Conservation (phyloP, 30 jellyfish, hydroid and myxozoan genomes). For the Pseudorhiza aurosa region DNA sequence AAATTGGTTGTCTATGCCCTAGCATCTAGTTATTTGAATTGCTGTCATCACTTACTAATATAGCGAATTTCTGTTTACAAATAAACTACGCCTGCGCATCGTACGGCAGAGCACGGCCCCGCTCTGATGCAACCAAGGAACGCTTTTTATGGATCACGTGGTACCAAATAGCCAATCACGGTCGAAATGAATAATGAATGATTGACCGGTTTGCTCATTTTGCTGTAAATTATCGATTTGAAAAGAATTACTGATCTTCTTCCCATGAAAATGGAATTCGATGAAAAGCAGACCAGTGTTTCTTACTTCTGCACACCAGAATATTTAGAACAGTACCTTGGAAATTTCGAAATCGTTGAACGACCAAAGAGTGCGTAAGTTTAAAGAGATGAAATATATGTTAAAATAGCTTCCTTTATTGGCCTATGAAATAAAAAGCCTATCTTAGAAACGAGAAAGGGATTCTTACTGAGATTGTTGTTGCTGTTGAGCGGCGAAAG, state of each 20-base stretch:
- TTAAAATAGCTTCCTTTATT: no score
- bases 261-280: constrained; percentile 52
- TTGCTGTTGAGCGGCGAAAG: no score
- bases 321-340: constrained; percentile 80
- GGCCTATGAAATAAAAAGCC: no score
- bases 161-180: not conserved
- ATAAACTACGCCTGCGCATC: no score
- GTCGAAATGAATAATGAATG: constrained; percentile 36
- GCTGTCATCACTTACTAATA: no score
- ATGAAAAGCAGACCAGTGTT: constrained; percentile 58
- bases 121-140: no score
- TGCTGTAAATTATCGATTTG: constrained; percentile 1
- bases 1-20: no score
- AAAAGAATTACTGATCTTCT: not conserved
- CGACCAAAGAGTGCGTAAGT: constrained; percentile 87
- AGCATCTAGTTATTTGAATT: no score
- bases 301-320: constrained; percentile 88
- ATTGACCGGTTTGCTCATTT: constrained; percentile 74
- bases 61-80: no score
- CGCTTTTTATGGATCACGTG: constrained; percentile 7
- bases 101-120: no score
- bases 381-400: not conserved
- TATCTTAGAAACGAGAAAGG: no score
- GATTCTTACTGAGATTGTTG: no score
- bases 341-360: constrained; percentile 84